Evolutionary conservation across 2,888 invertebrate species (phyloP), one percentile per base, ranked within the genome.

Genomic region (Andrena camellia): DNA sequence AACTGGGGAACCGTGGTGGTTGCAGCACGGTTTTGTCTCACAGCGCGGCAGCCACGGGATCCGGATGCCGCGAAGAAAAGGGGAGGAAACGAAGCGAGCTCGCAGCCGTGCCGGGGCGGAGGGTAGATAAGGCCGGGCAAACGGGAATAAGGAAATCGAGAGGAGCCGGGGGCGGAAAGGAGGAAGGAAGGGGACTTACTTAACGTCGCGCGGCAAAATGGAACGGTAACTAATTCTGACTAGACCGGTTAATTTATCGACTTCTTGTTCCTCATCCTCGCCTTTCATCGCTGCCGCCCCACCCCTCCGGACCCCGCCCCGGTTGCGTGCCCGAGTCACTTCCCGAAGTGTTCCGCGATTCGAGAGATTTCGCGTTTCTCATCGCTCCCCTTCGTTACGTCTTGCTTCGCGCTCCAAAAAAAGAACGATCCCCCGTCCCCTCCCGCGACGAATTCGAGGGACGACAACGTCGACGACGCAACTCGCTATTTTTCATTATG

Each of bases 141-240:
- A 59, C 78, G 72, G 48, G 78, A 70, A 59, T 81, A 81, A 88
- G 86, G 86, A 87, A 87, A 87, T 87, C 83, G 82, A 72, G 69
- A 73, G 54, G 76, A 59, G 81, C 54, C 35, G 42, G 42, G 71
- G 29, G 78, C 70, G 84, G 88, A 81, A 83, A 80, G 81, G 71
- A 68, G 77, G 84, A 81, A 81, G 87, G 87, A 86, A 78, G 87
- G 86, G 89, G 89, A 90, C 89, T 91, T 91, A 90, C 91, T 92
- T 91, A 91, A 90, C 91, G 91, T 87, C 89, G 89, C 89, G 89
- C 90, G 90, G 92, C 90, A 90, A 92, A 93, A 92, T 92, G 91
- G 89, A 89, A 90, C 89, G 89, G 90, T 91, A 92, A 92, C 92
- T 93, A 92, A 93, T 93, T 93, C 89, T 88, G 85, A 91, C 90